Base-by-base conservation (phyloP, 2,888 invertebrate species). In the Gerosis bhagava region DNA sequence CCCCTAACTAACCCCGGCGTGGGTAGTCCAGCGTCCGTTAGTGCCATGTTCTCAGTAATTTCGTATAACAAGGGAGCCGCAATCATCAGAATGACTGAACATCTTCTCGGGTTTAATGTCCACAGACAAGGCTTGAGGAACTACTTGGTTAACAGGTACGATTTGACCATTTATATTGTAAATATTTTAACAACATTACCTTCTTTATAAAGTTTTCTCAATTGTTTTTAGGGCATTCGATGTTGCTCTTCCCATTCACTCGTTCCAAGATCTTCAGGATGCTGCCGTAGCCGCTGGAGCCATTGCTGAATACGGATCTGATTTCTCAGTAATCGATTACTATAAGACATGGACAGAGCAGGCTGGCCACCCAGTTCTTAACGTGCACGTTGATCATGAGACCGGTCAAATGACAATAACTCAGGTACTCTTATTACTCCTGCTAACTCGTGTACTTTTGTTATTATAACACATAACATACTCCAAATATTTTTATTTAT, bases 41-140 rank as follows among this genome's bases (percentile, higher is more conserved):
- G 83, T 4, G 77, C 73, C 1, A 92, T 93, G 87, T 95, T 95
- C 60, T 91, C 92, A 24, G 88, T 83, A 1, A 90, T 95, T 47
- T 90, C 92, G 0, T 95, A 95, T 63, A 91, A 91, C 54, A 95
- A 95, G 68, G 94, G 92, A 0, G 91, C 87, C n/a, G 66, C 88
- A 2, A 65, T 94, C 11, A 90, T 95, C 42, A 90, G 94, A 53
- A 94, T 94, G 94, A 81, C 94, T 37, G 91, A 91, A 57, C 91
- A 93, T 65, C 73, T 91, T 1, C 77, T 94, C 28, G 92, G 92
- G 2, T 67, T 67, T 0, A 65, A 70, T 0, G 72, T 87, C 1
- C 93, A 93, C 64, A 71, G 78, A 59, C 57, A 62, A 21, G 92
- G 93, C 1, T 68, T 95, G 28, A 76, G 77, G 12, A 65, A 75